Percentiles rank a stretch among this genome's conserved stretches.
Evolutionary conservation across 2,797 vertebrate species (phyloP).

Genomic region (Trichosurus vulpecula): DNA sequence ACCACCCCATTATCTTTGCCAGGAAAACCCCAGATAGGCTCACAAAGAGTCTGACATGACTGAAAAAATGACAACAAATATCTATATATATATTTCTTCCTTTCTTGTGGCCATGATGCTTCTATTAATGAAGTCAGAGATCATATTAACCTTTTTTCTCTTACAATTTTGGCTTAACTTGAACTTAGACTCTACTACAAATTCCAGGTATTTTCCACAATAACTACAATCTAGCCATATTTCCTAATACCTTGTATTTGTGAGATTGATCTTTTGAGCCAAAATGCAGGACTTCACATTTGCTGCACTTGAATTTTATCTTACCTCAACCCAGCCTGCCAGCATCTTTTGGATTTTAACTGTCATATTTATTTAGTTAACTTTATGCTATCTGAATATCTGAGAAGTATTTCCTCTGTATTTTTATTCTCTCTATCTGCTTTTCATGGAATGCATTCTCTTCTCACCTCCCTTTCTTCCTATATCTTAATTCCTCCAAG

Average conservation of each 20-base stretch:
- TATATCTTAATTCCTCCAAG: background rate
- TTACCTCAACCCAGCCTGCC: background rate
- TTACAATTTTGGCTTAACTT: background rate
- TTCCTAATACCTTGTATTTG: background rate
- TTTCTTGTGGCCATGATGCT: background rate
- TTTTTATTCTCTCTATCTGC: background rate
- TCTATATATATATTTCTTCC: background rate
- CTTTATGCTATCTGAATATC: too few species aligned
- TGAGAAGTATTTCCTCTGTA: background rate
- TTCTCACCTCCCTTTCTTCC: background rate
- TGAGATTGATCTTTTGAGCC: background rate
- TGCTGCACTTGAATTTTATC: background rate
- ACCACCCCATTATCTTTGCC: background rate
- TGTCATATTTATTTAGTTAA: background rate
- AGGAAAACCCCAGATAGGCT: background rate
- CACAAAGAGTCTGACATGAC: background rate
- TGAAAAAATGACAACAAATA: background rate
- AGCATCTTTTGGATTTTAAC: background rate
- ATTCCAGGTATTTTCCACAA: background rate
- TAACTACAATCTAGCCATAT: background rate
- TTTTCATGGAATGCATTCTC: background rate
- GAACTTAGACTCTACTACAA: background rate
- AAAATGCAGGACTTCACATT: background rate
- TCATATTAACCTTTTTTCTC: background rate
- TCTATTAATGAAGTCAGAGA: background rate